Evolutionary conservation across 2,888 invertebrate genomes (phyloP).

Genomic region (Therioaphis trifolii): DNA sequence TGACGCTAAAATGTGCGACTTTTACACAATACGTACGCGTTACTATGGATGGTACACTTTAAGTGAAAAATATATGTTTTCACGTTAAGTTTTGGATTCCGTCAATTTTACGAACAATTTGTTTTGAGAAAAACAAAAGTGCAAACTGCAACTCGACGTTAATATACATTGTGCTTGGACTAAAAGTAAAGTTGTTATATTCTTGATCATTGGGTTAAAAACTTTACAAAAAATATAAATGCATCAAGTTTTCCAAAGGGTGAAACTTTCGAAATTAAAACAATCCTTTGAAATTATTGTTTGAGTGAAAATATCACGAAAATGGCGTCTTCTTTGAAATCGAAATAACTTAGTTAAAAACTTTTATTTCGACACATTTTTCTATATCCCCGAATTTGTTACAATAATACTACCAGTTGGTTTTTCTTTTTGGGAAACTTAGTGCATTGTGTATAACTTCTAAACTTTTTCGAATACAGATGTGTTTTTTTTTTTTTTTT

Average conservation of each 20-base stretch:
- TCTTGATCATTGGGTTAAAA: background rate
- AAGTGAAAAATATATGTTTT: no score
- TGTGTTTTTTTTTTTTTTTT: conserved; percentile 20
- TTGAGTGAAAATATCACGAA: background rate
- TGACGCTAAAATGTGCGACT: no score
- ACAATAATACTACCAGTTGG: conserved; percentile 45
- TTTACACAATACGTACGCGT: no score
- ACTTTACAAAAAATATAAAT: background rate
- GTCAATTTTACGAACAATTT: no score
- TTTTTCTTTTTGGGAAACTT: conserved; percentile 33
- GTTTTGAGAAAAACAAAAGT: no score
- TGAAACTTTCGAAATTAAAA: conserved; percentile 50
- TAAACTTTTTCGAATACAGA: conserved; percentile 39
- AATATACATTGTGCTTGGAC: background rate
- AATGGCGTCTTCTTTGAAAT: conserved; percentile 23
- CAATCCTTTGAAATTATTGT: conserved; percentile 47
- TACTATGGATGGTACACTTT: no score
- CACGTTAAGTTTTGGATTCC: no score
- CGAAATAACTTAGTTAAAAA: conserved; percentile 52
- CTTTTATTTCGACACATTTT: conserved; percentile 46
- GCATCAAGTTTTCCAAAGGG: background rate
- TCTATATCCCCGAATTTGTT: conserved; percentile 22
- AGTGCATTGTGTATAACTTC: conserved; percentile 40
- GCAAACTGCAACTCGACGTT: no score
- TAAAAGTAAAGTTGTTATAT: background rate